Conservation (phyloP, 2,797 vertebrate genomes). For the Cephalopachus bancanus region DNA sequence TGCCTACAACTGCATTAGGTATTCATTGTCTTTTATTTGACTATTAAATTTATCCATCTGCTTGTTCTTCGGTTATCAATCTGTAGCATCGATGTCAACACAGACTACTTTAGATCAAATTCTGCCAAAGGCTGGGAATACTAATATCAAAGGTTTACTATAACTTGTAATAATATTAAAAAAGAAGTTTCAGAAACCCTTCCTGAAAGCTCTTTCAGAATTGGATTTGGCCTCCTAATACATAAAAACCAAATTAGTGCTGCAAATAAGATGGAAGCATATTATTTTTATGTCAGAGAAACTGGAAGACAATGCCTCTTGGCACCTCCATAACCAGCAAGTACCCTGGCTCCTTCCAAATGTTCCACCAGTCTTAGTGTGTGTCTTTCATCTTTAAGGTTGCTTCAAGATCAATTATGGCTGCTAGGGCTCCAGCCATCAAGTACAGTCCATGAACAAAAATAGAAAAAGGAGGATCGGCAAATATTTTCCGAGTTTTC, state of each 20-base stretch:
- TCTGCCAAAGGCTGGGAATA: background rate
- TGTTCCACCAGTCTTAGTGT: background rate
- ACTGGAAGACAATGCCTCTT: background rate
- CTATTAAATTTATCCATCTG: background rate
- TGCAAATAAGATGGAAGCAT: background rate
- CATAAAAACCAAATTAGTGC: background rate
- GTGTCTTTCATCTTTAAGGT: background rate
- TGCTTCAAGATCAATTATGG: background rate
- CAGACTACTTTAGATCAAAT: background rate
- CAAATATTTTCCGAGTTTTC: background rate
- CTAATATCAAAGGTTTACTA: background rate
- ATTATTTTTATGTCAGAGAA: background rate
- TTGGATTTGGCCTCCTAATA: background rate
- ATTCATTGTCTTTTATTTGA: background rate
- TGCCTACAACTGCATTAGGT: background rate
- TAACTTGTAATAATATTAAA: background rate
- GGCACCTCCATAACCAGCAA: background rate
- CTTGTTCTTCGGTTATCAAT: background rate
- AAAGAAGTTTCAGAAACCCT: background rate
- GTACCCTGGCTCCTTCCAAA: background rate
- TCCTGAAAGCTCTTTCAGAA: background rate
- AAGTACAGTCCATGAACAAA: background rate
- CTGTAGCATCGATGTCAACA: background rate
- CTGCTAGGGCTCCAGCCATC: background rate
- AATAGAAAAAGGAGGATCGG: background rate